Conservation (phyloP, 2,113 vertebrate genomes). For the Falcunculus frontatus region DNA sequence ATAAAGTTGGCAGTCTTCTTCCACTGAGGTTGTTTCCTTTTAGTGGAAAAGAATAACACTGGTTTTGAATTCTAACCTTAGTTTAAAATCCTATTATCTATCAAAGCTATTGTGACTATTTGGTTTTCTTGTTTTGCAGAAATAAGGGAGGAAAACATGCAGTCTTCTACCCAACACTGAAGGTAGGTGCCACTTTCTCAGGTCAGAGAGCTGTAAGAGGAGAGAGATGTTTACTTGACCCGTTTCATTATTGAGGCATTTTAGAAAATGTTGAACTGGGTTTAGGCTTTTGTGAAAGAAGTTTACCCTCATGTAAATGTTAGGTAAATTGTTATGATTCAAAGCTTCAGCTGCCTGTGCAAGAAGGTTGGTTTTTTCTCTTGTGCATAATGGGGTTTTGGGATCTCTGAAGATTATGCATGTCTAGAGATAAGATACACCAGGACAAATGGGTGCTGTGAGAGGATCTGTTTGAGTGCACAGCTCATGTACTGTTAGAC, state of each 20-base stretch:
- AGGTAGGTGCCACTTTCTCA: constrained; percentile 71
- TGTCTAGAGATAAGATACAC: not conserved
- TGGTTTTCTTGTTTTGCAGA: constrained; percentile 64
- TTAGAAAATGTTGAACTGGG: not conserved
- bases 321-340: not conserved
- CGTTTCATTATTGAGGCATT: not conserved
- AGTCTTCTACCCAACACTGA: constrained; percentile 90
- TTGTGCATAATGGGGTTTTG: not conserved
- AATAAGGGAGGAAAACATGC: constrained; percentile 83
- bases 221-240: not conserved
- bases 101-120: not conserved
- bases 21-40: not conserved
- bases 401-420: not conserved
- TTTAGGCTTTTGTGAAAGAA: not conserved
- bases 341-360: not conserved
- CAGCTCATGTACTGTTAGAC: not conserved
- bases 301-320: not conserved
- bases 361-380: not conserved
- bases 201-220: not conserved
- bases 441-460: not conserved
- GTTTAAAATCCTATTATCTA: not conserved
- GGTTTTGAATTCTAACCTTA: not conserved
- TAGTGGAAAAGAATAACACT: not conserved
- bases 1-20: not conserved
- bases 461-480: not conserved